Percentiles rank a stretch among this genome's conserved stretches.
Evolutionary conservation across 2,113 vertebrate genomes (phyloP).

Genomic region (Willisornis vidua): DNA sequence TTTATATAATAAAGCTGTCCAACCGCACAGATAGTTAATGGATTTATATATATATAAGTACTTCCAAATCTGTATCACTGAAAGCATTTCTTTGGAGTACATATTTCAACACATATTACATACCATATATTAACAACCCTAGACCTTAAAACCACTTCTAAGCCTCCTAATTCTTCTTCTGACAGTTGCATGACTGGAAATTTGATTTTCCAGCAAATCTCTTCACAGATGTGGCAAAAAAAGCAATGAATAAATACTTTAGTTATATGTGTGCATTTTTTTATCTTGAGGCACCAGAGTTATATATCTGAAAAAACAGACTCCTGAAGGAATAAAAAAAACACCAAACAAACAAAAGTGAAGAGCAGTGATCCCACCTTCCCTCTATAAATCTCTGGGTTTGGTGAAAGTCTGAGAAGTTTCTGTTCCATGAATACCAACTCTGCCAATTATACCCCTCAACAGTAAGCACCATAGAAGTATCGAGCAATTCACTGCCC

Average conservation of each 20-base stretch:
- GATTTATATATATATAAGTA: background rate
- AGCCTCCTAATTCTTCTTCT: background rate
- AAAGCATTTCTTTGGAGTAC: background rate
- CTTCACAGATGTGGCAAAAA: background rate
- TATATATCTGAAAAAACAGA: background rate
- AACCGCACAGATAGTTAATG: background rate
- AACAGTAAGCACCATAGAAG: background rate
- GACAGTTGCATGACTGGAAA: background rate
- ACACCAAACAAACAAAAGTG: background rate
- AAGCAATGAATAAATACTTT: background rate
- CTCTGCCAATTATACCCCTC: fast-evolving
- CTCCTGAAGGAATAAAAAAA: background rate
- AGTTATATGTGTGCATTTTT: background rate
- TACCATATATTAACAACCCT: background rate
- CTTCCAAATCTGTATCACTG: background rate
- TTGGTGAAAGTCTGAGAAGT: background rate
- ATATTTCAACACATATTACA: background rate
- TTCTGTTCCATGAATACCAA: background rate
- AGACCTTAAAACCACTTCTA: background rate
- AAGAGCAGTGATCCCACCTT: background rate
- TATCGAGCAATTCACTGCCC: background rate
- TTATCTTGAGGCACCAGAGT: background rate
- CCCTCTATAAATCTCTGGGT: background rate
- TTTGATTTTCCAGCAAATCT: background rate
- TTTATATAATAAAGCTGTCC: background rate